These are phyloP conservation scores for Chymomyza procnemis DNA, from an alignment of 2,888 invertebrate genomes.

Conservation along the genomic window DNA sequence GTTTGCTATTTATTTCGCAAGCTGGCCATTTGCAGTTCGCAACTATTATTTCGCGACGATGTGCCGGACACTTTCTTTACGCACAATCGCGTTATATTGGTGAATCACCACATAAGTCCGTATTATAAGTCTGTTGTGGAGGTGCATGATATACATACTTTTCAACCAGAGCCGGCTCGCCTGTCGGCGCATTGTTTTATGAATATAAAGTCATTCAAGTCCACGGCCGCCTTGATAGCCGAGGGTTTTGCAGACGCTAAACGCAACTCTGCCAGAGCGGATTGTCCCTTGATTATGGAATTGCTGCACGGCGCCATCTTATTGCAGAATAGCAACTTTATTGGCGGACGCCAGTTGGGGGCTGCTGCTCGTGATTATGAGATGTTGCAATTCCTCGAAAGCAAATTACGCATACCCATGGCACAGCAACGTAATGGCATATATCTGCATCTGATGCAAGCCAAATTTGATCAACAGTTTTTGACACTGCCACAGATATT, in stretches of 20 bases:
- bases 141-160: conserved; percentile 42
- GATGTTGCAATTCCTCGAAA: conserved; percentile 29
- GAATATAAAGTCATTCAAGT: conserved; percentile 31
- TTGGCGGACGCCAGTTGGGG: neutral
- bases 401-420: conserved; percentile 12
- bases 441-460: conserved; percentile 18
- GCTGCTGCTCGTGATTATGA: conserved; percentile 24
- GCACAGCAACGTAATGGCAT: conserved; percentile 9
- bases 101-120: conserved; percentile 50
- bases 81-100: conserved; percentile 38
- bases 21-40: conserved; percentile 15
- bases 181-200: conserved; percentile 38
- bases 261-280: conserved; percentile 11
- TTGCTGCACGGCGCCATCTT: conserved; percentile 45
- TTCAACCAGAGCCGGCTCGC: conserved; percentile 22
- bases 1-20: conserved; percentile 28
- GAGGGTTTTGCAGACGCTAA: conserved; percentile 22
- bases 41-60: conserved; percentile 54
- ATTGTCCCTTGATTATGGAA: conserved; percentile 25
- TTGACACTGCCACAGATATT: conserved; percentile 39
- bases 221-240: conserved; percentile 42
- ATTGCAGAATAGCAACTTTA: conserved; percentile 34
- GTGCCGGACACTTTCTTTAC: conserved; percentile 29
- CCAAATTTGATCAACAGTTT: conserved; percentile 30
- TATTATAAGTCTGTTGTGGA: conserved; percentile 40